Evolutionary conservation across 2,113 vertebrate species (phyloP).

Genomic region (Oryzias melastigma): DNA sequence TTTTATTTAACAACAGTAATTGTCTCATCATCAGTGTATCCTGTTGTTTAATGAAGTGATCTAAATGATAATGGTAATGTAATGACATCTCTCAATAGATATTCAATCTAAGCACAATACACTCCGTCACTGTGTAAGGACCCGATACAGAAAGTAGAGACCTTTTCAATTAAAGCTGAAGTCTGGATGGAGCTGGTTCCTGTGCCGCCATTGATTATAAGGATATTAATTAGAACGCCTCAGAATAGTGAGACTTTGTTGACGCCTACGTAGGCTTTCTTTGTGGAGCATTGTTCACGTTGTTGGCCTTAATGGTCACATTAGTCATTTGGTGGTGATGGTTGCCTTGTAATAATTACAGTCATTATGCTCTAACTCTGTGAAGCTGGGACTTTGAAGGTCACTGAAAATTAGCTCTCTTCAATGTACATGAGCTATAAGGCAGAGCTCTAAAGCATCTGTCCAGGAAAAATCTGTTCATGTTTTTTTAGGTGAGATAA

Average conservation of each 20-base stretch:
- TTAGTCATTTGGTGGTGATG: conserved; percentile 50
- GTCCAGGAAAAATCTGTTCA: not conserved
- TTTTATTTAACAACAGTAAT: conserved; percentile 76
- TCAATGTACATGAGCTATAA: conserved; percentile 4
- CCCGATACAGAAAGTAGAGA: conserved; percentile 31
- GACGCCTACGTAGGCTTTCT: conserved; percentile 34
- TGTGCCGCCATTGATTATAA: conserved; percentile 39
- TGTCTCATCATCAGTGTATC: conserved; percentile 69
- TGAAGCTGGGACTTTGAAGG: conserved; percentile 45
- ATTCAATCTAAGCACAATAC: conserved; percentile 74
- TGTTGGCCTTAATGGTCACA: conserved; percentile 50
- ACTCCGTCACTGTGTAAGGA: conserved; percentile 68
- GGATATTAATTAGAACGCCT: conserved; percentile 63
- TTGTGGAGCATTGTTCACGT: conserved; percentile 10
- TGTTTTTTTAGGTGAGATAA: conserved; percentile 1
- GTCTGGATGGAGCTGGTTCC: conserved; percentile 29
- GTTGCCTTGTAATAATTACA: conserved; percentile 55
- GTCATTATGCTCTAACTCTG: conserved; percentile 50
- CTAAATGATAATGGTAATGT: conserved; percentile 74
- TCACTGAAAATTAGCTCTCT: conserved; percentile 35
- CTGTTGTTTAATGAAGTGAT: conserved; percentile 80
- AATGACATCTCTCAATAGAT: conserved; percentile 78
- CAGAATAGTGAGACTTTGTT: conserved; percentile 33
- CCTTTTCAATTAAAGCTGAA: conserved; percentile 49
- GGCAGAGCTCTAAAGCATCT: not conserved